Percentiles rank a stretch among this genome's conserved stretches.
Evolutionary conservation across 2,888 invertebrate species (phyloP).

Genomic region (Corythucha ciliata): DNA sequence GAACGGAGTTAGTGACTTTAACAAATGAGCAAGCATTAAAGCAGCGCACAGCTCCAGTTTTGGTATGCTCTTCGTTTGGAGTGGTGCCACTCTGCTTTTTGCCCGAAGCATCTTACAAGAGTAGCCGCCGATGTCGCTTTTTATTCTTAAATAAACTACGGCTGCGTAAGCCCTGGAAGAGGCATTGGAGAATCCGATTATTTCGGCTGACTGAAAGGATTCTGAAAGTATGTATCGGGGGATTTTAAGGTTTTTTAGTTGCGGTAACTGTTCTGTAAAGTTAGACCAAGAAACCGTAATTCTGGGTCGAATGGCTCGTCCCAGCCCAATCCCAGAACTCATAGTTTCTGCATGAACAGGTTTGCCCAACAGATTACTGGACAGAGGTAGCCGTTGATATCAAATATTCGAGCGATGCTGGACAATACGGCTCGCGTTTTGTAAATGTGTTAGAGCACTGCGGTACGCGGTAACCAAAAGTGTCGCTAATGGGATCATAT

Average conservation of each 20-base stretch:
- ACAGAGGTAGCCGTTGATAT: conserved; percentile 26
- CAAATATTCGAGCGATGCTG: conserved; percentile 27
- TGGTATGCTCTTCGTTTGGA: conserved; percentile 22
- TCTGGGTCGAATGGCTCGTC: conserved; percentile 15
- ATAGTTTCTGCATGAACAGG: conserved; percentile 22
- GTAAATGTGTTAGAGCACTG: conserved; percentile 5
- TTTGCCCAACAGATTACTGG: conserved; percentile 25
- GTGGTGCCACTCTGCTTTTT: conserved; percentile 23
- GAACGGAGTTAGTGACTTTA: not conserved
- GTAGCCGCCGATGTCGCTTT: not conserved
- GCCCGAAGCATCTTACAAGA: conserved; percentile 15
- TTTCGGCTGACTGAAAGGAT: not conserved
- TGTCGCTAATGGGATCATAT: conserved; percentile 23
- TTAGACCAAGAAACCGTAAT: conserved; percentile 2
- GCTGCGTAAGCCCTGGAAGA: not conserved
- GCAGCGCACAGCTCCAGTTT: conserved; percentile 27
- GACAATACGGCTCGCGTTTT: conserved; percentile 28
- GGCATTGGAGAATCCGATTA: not conserved
- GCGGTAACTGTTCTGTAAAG: conserved; percentile 1
- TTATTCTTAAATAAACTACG: not conserved
- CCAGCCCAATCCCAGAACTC: conserved; percentile 21
- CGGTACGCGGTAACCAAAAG: conserved; percentile 18
- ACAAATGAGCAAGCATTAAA: conserved; percentile 20
- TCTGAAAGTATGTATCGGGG: conserved; percentile 7
- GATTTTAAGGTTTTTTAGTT: conserved; percentile 2